phyloP scores from a whole-genome alignment of 2,797 vertebrate species.

The Galagoides demidoff region DNA sequence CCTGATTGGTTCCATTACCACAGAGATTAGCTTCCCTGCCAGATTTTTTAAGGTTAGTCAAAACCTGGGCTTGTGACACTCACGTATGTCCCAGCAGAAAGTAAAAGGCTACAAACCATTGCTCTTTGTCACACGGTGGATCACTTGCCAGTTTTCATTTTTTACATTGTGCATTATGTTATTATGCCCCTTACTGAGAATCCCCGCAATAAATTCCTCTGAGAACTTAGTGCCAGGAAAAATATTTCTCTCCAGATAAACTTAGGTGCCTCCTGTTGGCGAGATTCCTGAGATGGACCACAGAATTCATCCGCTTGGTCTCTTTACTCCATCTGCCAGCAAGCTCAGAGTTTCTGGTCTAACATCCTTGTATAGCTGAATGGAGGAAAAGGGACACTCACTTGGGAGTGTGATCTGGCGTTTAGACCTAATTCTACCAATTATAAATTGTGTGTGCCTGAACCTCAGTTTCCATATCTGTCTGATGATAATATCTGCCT shows the following conservation, averaged over 20 bases:
- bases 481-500: neutral
- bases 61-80: conserved; percentile 20
- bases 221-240: neutral
- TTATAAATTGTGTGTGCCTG: neutral
- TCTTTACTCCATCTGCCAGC: neutral
- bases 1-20: conserved; percentile 46
- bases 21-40: conserved; percentile 57
- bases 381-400: neutral
- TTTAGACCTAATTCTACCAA: neutral
- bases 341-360: neutral
- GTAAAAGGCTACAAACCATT: neutral
- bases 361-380: neutral
- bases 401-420: neutral
- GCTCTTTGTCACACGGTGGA: neutral
- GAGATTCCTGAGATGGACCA: neutral
- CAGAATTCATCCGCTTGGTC: neutral
- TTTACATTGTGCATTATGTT: neutral
- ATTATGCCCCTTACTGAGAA: neutral
- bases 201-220: neutral
- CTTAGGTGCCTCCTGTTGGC: neutral
- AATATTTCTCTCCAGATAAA: neutral
- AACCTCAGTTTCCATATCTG: conserved; percentile 1
- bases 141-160: neutral
- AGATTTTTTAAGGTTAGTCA: conserved; percentile 46
- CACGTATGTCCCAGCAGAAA: conserved; percentile 5